A percentile compares a stretch with the other conserved stretches of the same genome.
These are phyloP conservation scores for Chloropsis cyanopogon DNA, from an alignment of 2,113 vertebrate genomes.

Conservation along the genomic window DNA sequence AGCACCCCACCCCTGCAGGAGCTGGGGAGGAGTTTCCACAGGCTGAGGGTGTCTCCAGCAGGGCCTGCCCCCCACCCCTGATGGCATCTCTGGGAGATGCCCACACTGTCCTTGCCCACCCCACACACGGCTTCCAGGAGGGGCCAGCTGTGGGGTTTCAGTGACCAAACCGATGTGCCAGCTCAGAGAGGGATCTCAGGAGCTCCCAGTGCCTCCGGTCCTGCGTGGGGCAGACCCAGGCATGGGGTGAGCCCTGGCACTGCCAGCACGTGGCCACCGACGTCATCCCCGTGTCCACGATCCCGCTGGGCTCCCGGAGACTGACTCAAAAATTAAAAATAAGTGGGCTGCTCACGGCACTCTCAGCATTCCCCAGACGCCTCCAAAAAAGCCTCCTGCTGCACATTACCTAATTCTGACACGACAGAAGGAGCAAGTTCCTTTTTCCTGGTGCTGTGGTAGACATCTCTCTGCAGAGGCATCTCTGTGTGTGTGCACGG, in stretches of 20 bases:
- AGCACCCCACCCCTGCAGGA: accelerated
- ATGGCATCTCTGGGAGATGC: accelerated
- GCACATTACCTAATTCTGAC: background rate
- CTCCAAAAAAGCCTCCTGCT: background rate
- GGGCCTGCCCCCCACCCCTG: background rate
- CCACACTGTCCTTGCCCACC: accelerated
- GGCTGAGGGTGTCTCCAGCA: background rate
- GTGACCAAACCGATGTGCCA: accelerated
- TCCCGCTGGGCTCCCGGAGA: background rate
- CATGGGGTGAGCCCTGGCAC: accelerated
- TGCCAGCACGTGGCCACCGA: background rate
- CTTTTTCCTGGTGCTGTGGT: background rate
- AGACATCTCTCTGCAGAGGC: accelerated
- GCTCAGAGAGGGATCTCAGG: background rate
- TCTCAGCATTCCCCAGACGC: background rate
- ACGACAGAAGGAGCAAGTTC: background rate
- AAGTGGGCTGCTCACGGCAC: background rate
- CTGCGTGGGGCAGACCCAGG: accelerated
- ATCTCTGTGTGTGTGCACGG: accelerated
- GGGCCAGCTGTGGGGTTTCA: background rate
- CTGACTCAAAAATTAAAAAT: background rate
- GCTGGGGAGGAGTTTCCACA: background rate
- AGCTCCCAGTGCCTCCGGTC: background rate
- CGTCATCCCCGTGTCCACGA: accelerated
- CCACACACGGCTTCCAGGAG: accelerated